phyloP scores from a whole-genome alignment of 2,888 invertebrate genomes.

The Limnephilus auricula region DNA sequence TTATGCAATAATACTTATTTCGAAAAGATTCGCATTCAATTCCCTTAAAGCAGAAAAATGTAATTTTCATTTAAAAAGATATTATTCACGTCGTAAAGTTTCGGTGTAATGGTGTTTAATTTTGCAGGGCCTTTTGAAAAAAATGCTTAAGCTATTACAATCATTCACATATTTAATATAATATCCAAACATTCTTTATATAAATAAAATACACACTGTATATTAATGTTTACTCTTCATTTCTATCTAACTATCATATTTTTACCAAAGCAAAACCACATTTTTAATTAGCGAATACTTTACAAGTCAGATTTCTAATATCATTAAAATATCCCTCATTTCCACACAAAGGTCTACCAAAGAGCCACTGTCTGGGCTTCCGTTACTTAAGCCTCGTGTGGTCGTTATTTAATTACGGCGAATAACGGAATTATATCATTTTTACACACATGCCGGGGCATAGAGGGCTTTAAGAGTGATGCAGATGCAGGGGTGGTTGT shows the following conservation, averaged over 20 bases:
- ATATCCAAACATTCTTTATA: too few relatives aligned
- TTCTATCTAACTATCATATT: not conserved
- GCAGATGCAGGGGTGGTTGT: not conserved
- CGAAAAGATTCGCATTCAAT: too few relatives aligned
- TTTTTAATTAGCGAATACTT: not conserved
- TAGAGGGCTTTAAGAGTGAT: not conserved
- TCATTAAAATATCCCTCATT: not conserved
- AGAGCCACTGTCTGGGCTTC: slow-evolving; percentile 33
- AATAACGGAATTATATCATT: slow-evolving; percentile 58
- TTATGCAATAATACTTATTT: too few relatives aligned
- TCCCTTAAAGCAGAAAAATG: too few relatives aligned
- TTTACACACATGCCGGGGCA: not conserved
- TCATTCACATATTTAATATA: too few relatives aligned
- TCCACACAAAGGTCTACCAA: slow-evolving; percentile 11
- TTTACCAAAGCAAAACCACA: not conserved
- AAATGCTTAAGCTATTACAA: too few relatives aligned
- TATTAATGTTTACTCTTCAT: not conserved
- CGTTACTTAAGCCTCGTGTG: slow-evolving; percentile 57
- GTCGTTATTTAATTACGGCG: slow-evolving; percentile 62
- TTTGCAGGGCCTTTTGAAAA: too few relatives aligned
- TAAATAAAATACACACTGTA: too few relatives aligned
- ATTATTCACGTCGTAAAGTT: too few relatives aligned
- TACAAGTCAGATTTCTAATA: not conserved
- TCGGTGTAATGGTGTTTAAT: too few relatives aligned
- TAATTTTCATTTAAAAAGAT: too few relatives aligned